Evolutionary conservation across 2,888 invertebrate genomes (phyloP), one percentile per base, ranked within the genome.

Genomic region (Cryptophagus acutangulus): DNA sequence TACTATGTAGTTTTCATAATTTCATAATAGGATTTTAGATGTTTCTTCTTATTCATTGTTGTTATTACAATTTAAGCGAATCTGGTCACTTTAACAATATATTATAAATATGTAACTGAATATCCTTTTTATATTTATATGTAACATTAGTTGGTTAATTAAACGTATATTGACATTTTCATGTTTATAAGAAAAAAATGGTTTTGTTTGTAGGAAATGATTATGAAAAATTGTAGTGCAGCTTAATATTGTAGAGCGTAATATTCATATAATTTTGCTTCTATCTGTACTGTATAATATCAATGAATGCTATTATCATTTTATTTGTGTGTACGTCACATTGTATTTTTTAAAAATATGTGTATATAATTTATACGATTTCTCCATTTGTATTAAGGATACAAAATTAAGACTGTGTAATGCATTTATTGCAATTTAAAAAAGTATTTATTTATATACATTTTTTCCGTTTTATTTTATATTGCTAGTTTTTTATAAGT

Each of bases 371-470:
- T 55, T 49, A 41, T 38, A 43, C 45, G 49, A 51, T 54, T 55
- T 10, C 16, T 52, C 43, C 49, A 45, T 57, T 55, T 57, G 52
- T 60, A 55, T 56, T 56, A 56, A 57, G 54, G 52, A 58, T 58
- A 58, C 57, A 58, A 62, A 63, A 61, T 62, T 62, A 61, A 65
- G 65, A 65, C 64, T 65, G 64, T 65, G 62, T 57, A 57, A 55
- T 60, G 63, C 61, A 58, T 58, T 50, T 58, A 57, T 54, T 61
- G 57, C 54, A 52, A 48, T 15, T 16, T 31, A 12, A 31, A 31
- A 54, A 50, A 50, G 49, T 61, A 61, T 61, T 62, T 59, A 61
- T 61, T 59, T 60, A 58, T 55, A 54, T 52, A 55, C 47, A 49
- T 53, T 53, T 8, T 31, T 48, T 51, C 51, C 43, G 50, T 51